Evolutionary conservation across 2,888 invertebrate genomes (phyloP).

Genomic region (Pseudoips prasinana): DNA sequence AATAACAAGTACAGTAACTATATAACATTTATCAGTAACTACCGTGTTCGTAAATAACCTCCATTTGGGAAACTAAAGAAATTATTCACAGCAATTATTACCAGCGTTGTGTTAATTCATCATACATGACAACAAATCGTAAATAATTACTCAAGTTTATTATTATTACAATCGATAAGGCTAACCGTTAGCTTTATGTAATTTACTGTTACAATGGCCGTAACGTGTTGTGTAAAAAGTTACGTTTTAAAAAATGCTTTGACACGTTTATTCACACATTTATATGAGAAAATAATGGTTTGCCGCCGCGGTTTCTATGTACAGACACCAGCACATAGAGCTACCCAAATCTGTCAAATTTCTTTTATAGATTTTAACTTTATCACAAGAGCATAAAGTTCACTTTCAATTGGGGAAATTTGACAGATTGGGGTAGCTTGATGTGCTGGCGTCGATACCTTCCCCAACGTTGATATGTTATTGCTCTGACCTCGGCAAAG

Average conservation of each 20-base stretch:
- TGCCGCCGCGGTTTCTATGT: no score
- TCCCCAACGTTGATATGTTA: no score
- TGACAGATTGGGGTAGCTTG: no score
- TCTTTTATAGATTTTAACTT: no score
- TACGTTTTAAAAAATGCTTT: neutral
- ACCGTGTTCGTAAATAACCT: conserved; percentile 14
- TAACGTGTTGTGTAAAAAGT: neutral
- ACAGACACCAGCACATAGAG: no score
- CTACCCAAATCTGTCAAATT: no score
- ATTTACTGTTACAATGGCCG: conserved; percentile 5
- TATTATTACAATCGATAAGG: conserved; percentile 5
- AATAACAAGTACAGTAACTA: conserved; percentile 3
- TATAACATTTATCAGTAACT: conserved; percentile 20
- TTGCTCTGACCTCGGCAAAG: no score
- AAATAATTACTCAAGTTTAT: conserved; percentile 20
- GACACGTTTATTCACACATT: conserved; percentile 3
- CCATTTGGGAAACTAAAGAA: conserved; percentile 16
- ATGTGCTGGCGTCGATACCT: no score
- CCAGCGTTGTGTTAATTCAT: conserved; percentile 12
- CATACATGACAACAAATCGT: conserved; percentile 20
- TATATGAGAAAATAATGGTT: no score
- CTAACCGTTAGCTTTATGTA: conserved; percentile 11
- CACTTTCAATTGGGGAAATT: no score
- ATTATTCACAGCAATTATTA: conserved; percentile 29
- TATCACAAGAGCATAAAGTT: no score